phyloP scores from a whole-genome alignment of 2,113 vertebrate species.

The Cebidichthys violaceus region DNA sequence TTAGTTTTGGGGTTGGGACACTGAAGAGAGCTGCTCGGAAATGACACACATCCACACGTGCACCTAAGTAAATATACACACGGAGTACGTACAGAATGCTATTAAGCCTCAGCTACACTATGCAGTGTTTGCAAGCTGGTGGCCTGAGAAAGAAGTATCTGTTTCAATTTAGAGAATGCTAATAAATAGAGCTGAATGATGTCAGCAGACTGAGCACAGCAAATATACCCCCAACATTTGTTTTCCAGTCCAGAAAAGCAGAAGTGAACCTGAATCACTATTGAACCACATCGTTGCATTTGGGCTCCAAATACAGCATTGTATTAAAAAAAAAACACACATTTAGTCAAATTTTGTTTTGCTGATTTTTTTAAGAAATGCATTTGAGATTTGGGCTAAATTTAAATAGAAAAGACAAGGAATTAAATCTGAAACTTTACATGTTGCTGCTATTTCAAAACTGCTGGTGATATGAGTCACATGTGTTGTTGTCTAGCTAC shows the following conservation, averaged over 20 bases:
- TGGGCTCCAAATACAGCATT: background rate
- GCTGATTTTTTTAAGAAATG: background rate
- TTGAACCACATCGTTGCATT: background rate
- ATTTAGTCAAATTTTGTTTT: background rate
- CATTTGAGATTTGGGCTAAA: background rate
- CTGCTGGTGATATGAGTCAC: background rate
- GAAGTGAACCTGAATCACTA: background rate
- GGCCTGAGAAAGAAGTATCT: slow-evolving; percentile 21
- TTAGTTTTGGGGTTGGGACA: slow-evolving; percentile 65
- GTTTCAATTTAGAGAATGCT: background rate
- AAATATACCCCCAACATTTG: background rate
- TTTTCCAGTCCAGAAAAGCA: no score
- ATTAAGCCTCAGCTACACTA: slow-evolving; percentile 2
- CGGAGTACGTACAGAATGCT: slow-evolving; percentile 13
- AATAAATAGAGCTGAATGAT: background rate
- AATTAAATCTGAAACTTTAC: no score
- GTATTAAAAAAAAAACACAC: background rate
- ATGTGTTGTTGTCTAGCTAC: background rate
- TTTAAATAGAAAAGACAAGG: background rate
- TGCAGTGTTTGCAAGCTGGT: slow-evolving; percentile 10
- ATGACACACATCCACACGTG: slow-evolving; percentile 52
- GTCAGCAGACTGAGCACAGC: background rate
- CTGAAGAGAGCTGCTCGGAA: slow-evolving; percentile 43
- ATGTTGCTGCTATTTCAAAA: background rate
- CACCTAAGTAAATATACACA: slow-evolving; percentile 64